A percentile compares a stretch with the other conserved stretches of the same genome.
phyloP scores from a whole-genome alignment of 2,888 invertebrate genomes.

The Tipula confusa region DNA sequence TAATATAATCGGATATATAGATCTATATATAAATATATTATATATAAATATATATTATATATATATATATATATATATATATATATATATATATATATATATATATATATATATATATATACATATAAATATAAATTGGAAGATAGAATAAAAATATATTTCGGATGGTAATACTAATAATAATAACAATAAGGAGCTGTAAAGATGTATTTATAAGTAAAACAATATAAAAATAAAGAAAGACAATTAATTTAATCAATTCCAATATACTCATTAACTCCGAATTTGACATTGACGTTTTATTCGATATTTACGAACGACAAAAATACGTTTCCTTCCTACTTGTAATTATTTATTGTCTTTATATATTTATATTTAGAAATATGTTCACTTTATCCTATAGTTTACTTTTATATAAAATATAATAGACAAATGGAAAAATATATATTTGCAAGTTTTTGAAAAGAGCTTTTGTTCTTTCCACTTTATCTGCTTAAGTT shows the following conservation, averaged over 20 bases:
- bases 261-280: neutral
- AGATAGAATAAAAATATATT: neutral
- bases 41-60: neutral
- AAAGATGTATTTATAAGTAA: neutral
- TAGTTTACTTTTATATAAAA: too few relatives aligned
- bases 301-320: neutral
- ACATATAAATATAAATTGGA: neutral
- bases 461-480: neutral
- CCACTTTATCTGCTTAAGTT: neutral
- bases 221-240: neutral
- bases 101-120: neutral
- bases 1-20: neutral
- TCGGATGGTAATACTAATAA: neutral
- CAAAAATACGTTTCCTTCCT: neutral
- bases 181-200: neutral
- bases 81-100: neutral
- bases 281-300: neutral
- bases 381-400: too few relatives aligned
- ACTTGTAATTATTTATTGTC: neutral
- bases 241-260: slow-evolving; percentile 25
- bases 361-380: neutral
- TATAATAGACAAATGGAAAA: neutral
- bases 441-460: neutral
- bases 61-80: neutral
- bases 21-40: neutral